A percentile compares a stretch with the other conserved stretches of the same genome.
These are phyloP conservation scores for Gambusia affinis DNA, from an alignment of 2,113 vertebrate species.

Conservation along the genomic window DNA sequence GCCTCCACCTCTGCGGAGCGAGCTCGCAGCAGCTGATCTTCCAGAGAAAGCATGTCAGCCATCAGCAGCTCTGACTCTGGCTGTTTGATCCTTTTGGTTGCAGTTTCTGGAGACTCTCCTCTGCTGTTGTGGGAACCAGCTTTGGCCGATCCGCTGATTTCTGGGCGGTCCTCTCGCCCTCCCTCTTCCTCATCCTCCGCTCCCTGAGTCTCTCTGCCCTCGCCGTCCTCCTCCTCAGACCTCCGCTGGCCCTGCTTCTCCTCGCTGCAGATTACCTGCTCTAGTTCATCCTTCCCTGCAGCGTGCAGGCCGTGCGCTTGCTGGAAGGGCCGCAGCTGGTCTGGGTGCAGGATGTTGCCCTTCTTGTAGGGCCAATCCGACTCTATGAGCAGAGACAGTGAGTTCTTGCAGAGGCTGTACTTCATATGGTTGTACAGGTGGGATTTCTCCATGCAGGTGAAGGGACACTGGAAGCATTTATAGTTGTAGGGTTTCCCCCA, in stretches of 20 bases:
- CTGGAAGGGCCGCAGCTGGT: slow-evolving; percentile 85
- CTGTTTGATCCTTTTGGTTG: slow-evolving; percentile 77
- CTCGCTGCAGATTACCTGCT: slow-evolving; percentile 47
- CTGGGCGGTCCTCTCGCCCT: slow-evolving; percentile 49
- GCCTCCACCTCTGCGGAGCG: slow-evolving; percentile 81
- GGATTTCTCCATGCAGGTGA: slow-evolving; percentile 99
- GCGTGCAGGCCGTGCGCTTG: slow-evolving; percentile 52
- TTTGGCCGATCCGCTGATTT: slow-evolving; percentile 43
- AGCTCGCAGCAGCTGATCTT: slow-evolving; percentile 78
- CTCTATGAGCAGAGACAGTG: slow-evolving; percentile 92
- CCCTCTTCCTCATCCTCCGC: slow-evolving; percentile 60
- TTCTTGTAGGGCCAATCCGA: slow-evolving; percentile 95
- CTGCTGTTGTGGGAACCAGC: slow-evolving; percentile 25
- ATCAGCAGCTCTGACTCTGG: slow-evolving; percentile 83
- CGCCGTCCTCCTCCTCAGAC: slow-evolving; percentile 72
- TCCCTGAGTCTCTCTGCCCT: slow-evolving; percentile 64
- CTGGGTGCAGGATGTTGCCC: slow-evolving; percentile 83
- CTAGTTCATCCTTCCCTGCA: slow-evolving; percentile 59
- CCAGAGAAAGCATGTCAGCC: slow-evolving; percentile 85
- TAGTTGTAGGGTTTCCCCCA: slow-evolving; percentile 99
- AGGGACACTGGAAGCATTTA: slow-evolving; percentile 99
- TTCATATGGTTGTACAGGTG: slow-evolving; percentile 99
- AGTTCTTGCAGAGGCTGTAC: slow-evolving; percentile 98
- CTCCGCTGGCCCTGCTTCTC: slow-evolving; percentile 60
- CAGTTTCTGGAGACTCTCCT: slow-evolving; percentile 43